phyloP scores from a whole-genome alignment of 2,113 vertebrate genomes.

The Pogona vitticeps region DNA sequence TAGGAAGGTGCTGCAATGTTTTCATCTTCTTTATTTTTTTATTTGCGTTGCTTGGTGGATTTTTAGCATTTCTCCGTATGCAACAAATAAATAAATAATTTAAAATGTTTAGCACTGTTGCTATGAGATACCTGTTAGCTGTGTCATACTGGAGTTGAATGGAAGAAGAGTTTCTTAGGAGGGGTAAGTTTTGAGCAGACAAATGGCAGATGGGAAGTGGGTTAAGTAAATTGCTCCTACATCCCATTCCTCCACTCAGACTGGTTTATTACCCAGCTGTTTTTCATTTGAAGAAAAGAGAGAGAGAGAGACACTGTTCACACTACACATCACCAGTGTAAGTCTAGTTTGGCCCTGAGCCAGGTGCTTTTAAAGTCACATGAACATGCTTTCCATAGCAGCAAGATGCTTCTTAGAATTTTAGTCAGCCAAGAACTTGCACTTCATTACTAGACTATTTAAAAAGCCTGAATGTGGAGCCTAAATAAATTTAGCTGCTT shows the following conservation, averaged over 20 bases:
- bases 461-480: not conserved
- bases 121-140: not conserved
- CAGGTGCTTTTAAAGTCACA: not conserved
- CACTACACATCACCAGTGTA: not conserved
- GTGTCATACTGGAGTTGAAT: not conserved
- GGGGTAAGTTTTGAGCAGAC: not conserved
- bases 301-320: not conserved
- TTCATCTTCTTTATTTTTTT: not conserved
- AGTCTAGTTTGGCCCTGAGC: not conserved
- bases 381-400: not conserved
- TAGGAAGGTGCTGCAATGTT: not conserved
- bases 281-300: not conserved
- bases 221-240: not conserved
- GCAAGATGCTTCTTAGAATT: not conserved
- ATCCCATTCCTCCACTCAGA: not conserved
- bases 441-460: not conserved
- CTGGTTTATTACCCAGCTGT: not conserved
- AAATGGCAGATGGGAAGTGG: not conserved
- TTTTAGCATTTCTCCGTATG: not conserved
- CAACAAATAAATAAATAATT: not conserved
- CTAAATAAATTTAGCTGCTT: not conserved
- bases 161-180: not conserved
- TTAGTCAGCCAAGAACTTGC: not conserved
- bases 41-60: not conserved
- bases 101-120: no score